Evolutionary conservation across 2,113 vertebrate species (phyloP), one percentile per base, ranked within the genome.

Genomic region (Apus apus): DNA sequence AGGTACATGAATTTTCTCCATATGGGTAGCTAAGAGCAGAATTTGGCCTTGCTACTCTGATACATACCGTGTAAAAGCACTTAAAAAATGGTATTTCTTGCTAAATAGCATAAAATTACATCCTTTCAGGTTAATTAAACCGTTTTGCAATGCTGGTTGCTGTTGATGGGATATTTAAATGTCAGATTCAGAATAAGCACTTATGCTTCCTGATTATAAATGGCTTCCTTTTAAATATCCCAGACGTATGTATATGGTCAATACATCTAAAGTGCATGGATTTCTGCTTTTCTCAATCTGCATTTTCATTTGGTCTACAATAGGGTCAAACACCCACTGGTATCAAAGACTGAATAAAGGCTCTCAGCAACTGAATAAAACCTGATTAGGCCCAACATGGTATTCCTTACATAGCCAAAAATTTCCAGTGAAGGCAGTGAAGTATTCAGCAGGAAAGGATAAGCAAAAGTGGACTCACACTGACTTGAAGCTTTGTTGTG

Each of bases 121-220:
- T 73, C 95, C 95, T 97, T 96, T 96, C 95, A 89, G 76, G 87
- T 96, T 96, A 96, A 96, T 95, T 91, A 96, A 95, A 79, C 90
- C 64, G 2, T 96, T 96, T 94, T 76, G 80, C 62, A 62, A 15
- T 76, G 8, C 58, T 32, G 46, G 72, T 95, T 92, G 90, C 91
- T 75, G 60, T 87, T 87, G 90, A 91, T 90, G 87, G 95, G 48
- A 64, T 82, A 83, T 89, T 86, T 93, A 90, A 92, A 95, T 94
- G 83, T 96, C 96, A 96, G 82, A 46, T 30, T 96, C 45, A 18
- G 73, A 79, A 91, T 43, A 77, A 87, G 64, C 70, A 43, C 87
- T 94, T 80, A 78, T 9, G 80, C 70, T 78, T 89, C 65, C 68
- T 81, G 83, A 93, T 92, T 67, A 84, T 86, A 84, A 94, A 96